Conservation (phyloP, 2,797 vertebrate genomes). For the Pangasius larnaudii region DNA sequence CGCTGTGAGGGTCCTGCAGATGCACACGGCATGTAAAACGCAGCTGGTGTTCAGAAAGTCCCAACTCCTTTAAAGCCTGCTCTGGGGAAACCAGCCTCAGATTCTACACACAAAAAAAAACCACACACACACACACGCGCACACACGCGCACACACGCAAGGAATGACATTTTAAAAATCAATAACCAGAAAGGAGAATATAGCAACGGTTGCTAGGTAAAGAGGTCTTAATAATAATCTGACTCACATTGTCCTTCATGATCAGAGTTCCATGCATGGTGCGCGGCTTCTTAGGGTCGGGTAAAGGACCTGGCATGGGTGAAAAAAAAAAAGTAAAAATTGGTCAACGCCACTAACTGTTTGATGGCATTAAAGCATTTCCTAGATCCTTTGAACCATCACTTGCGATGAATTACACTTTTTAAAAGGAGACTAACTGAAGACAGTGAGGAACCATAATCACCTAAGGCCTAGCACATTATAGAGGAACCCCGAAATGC, state of each 20-base stretch:
- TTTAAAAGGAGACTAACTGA: background rate
- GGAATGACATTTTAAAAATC: background rate
- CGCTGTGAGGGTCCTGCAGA: slow-evolving; percentile 90
- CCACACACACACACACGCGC: slow-evolving; percentile 25
- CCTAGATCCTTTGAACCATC: background rate
- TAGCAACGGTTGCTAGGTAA: background rate
- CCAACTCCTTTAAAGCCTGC: slow-evolving; percentile 94
- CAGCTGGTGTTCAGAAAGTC: slow-evolving; percentile 91
- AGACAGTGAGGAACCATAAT: background rate
- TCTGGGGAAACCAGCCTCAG: slow-evolving; percentile 91
- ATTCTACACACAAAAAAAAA: slow-evolving; percentile 71
- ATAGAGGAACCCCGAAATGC: background rate
- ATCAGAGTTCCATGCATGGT: slow-evolving; percentile 94
- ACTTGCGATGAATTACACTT: background rate
- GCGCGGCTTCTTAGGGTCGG: slow-evolving; percentile 88
- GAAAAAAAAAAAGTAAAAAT: background rate
- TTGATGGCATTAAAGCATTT: background rate
- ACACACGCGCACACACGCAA: background rate
- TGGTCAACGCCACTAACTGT: background rate
- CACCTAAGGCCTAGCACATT: background rate
- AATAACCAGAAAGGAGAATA: background rate
- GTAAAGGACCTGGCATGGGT: slow-evolving; percentile 79
- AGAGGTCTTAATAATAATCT: background rate
- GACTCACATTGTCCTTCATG: slow-evolving; percentile 94
- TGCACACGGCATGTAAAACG: slow-evolving; percentile 95